These are phyloP conservation scores for Mimachlamys varia DNA, from an alignment of 2,888 invertebrate genomes.

Conservation along the genomic window DNA sequence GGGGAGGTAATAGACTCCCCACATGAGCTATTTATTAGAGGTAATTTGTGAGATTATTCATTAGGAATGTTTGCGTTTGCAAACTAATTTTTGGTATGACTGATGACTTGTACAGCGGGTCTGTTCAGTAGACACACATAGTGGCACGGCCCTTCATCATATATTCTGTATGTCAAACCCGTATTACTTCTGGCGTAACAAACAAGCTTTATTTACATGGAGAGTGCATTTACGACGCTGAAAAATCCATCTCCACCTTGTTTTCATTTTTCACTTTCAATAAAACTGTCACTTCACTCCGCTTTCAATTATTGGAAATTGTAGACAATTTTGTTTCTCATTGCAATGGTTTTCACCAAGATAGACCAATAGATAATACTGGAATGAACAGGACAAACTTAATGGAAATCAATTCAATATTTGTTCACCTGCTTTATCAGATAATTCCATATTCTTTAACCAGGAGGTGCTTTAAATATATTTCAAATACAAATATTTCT, in stretches of 20 bases:
- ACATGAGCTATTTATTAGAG: neutral
- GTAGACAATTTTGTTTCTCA: neutral
- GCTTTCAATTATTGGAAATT: neutral
- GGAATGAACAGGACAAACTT: neutral
- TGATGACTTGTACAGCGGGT: neutral
- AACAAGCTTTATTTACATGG: neutral
- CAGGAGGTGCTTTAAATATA: neutral
- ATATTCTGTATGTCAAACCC: neutral
- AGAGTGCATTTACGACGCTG: constrained; percentile 4
- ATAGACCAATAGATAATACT: neutral
- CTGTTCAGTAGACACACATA: neutral
- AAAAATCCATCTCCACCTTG: constrained; percentile 16
- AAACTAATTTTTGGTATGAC: constrained; percentile 5
- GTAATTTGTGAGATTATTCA: constrained; percentile 9
- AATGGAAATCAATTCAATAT: neutral
- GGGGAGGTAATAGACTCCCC: neutral
- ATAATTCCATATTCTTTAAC: neutral
- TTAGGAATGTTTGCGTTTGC: constrained; percentile 26
- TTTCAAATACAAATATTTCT: too few relatives aligned
- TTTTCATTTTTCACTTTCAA: constrained; percentile 33
- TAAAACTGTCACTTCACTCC: neutral
- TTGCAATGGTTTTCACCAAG: neutral
- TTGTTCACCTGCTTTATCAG: neutral
- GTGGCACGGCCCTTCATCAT: neutral
- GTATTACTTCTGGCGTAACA: neutral